phyloP scores from a whole-genome alignment of 2,888 invertebrate species.

The Abrostola tripartita region DNA sequence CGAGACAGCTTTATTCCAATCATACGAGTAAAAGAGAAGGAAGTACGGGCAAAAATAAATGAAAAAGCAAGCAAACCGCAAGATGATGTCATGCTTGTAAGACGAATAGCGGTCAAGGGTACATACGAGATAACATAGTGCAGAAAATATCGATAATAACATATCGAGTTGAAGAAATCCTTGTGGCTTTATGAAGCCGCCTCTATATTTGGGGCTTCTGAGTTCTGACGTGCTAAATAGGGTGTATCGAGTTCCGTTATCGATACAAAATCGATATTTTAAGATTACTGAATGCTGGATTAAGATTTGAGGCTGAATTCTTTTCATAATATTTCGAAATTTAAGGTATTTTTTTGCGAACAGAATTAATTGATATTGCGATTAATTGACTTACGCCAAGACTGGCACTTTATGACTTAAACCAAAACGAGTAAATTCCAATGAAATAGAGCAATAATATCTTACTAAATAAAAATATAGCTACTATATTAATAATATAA shows the following conservation, averaged over 20 bases:
- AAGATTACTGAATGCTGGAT: not conserved
- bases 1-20: conserved; percentile 39
- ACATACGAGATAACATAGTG: conserved; percentile 61
- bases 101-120: conserved; percentile 86
- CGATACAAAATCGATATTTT: not conserved
- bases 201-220: conserved; percentile 42
- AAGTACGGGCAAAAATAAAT: conserved; percentile 74
- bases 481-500: too few relatives aligned
- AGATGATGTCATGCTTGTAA: conserved; percentile 80
- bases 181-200: conserved; percentile 40
- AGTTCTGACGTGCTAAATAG: conserved; percentile 11
- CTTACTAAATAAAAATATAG: too few relatives aligned
- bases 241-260: not conserved
- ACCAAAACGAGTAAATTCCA: too few relatives aligned
- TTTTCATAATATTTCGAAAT: too few relatives aligned
- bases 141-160: conserved; percentile 33
- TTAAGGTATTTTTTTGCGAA: too few relatives aligned
- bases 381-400: too few relatives aligned
- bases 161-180: conserved; percentile 45
- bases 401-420: too few relatives aligned
- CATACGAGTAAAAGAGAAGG: conserved; percentile 60
- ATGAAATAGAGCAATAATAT: too few relatives aligned
- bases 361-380: too few relatives aligned
- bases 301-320: too few relatives aligned
- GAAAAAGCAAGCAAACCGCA: conserved; percentile 67